Percentiles rank a stretch among this genome's conserved stretches.
Conservation (phyloP, 1,140 invertebrate species). For the Theocolax elegans region DNA sequence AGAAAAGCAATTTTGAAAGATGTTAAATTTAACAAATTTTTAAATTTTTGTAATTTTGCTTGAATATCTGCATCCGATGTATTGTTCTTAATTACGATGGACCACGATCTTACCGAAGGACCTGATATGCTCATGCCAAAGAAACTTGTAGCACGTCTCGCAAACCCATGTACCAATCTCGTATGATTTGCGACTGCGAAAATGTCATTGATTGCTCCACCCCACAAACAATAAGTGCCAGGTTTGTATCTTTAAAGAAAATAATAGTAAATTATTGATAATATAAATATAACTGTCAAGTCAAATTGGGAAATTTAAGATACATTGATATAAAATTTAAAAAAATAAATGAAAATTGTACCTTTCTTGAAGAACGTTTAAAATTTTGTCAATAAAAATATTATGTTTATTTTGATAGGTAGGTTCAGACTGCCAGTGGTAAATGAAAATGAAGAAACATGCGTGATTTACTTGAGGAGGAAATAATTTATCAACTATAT, state of each 20-base stretch:
- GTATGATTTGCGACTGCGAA: constrained; percentile 15
- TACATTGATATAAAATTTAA: too few species aligned
- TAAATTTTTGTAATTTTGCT: constrained; percentile 7
- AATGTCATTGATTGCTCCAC: constrained; percentile 26
- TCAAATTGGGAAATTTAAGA: too few species aligned
- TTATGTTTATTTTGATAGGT: constrained; percentile 17
- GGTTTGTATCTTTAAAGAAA: constrained; percentile 3
- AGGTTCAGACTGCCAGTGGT: constrained; percentile 26
- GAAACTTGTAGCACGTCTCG: constrained; percentile 18
- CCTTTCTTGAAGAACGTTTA: constrained; percentile 1
- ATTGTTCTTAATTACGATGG: constrained; percentile 8
- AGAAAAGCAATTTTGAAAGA: constrained; percentile 11
- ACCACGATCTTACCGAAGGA: constrained; percentile 24
- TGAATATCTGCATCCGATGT: background rate
- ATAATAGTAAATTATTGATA: background rate
- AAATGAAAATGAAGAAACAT: constrained; percentile 28
- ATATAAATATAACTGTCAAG: too few species aligned
- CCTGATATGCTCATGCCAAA: constrained; percentile 21
- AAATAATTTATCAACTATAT: constrained; percentile 20
- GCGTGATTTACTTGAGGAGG: background rate
- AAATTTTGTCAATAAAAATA: constrained; percentile 23
- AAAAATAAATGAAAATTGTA: background rate
- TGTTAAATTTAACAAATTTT: constrained; percentile 2
- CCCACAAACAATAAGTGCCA: constrained; percentile 23
- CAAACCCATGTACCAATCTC: background rate